Base-by-base conservation (phyloP, 1,140 invertebrate genomes). In the Helicoverpa zea region DNA sequence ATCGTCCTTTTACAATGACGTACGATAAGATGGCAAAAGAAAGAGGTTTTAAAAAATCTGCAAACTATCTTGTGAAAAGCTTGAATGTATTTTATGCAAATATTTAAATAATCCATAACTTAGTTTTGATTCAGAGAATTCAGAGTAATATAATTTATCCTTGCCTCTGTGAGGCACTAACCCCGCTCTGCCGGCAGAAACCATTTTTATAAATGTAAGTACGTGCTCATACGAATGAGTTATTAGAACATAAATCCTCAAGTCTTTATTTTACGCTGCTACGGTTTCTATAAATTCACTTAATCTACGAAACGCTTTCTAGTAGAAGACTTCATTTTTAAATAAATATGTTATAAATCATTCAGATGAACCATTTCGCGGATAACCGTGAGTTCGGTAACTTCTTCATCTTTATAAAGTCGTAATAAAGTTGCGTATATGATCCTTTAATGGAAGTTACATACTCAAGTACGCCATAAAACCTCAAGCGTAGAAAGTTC, bases 401-500 rank as follows among this genome's bases (percentile, higher is more conserved):
- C 61, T 66, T 77, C 29, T 77, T n/a, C 59, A 64, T 54, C 30
- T 64, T 66, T 77, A 77, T 63, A 43, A 77, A 77, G 58, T 76
- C 74, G 43, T 76, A 76, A 52, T 29, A 77, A 77, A 52, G 75
- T 66, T 77, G 30, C 75, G 47, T 54, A 13, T 49, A 64, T 54
- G 59, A 18, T 52, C 66, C 43, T 66, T 77, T 64, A 77, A 51
- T 16, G 75, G 61, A 64, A 43, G 51, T 77, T 77, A 18, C 18
- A 13, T 77, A 66, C 61, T 77, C 66, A 66, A 77, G 49, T 54
- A 77, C 18, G 51, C 75, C 30, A 56, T 77, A 77, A 77, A 77
- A 77, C 75, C 75, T 77, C 75, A 77, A 77, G 51, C 12, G 61
- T 66, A 66, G 75, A 52, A 77, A 77, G 14, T 77, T 77, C 49